Evolutionary conservation across 2,113 vertebrate genomes (phyloP), one percentile per base, ranked within the genome.

Genomic region (Notarius lentiginosus): DNA sequence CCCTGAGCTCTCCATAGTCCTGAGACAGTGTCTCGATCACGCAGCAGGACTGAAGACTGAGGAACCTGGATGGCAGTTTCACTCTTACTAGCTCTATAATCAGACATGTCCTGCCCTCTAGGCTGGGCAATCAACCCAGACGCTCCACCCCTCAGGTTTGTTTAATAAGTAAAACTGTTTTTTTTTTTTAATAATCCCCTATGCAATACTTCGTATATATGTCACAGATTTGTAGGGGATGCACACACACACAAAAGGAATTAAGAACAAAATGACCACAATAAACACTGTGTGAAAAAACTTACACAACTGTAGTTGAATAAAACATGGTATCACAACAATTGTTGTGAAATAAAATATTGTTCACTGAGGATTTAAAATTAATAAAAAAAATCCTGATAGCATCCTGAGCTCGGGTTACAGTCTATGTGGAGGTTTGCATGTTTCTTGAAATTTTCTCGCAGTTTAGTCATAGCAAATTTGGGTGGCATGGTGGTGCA

Each of bases 1-100:
- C 49, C 89, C 73, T 85, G 92, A 93, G 92, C 92, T 93, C 30
- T 94, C 92, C 95, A 95, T 96, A 92, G 92, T 94, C 41, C 92
- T 91, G 88, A 84, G 75, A 83, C 68, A 18, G n/a, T 53, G 66
- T 18, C 53, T 12, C 4, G 55, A 20, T 84, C 66, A 75, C 70
- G 18, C 81, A 70, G 79, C 8, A 58, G 22, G 14, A 56, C 30
- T 66, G 53, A 84, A 20, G 72, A 65, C 41, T 66, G 7, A 51
- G 60, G 55, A 55, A 68, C 34, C 58, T 63, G 85, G 61, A 83
- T 9, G 22, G 53, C 18, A 47, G 7, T 80, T 60, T 41, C 30
- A 24, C n/a, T 27, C 60, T 66, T 30, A 83, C 85, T 73, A 61
- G 18, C 68, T 88, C 86, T 92, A 93, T 89, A 63, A 87, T 82